These are phyloP conservation scores for Athalia circularis DNA, from an alignment of 2,888 invertebrate species.

Conservation along the genomic window DNA sequence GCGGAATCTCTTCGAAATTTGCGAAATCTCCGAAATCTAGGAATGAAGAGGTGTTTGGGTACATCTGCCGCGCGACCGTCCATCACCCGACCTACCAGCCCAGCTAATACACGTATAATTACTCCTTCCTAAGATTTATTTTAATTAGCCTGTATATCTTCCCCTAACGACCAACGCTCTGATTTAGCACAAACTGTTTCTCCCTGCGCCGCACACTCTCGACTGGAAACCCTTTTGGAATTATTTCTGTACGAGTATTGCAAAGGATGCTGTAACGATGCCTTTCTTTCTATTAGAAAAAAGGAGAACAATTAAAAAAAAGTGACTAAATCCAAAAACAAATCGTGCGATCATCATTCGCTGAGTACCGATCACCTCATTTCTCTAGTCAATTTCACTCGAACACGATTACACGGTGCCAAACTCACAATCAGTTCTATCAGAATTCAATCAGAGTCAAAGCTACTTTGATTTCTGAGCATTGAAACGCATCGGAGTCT, in stretches of 20 bases:
- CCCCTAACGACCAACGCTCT: slow-evolving; percentile 70
- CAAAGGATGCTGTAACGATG: background rate
- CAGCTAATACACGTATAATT: slow-evolving; percentile 74
- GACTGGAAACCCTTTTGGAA: slow-evolving; percentile 35
- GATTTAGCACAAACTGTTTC: slow-evolving; percentile 61
- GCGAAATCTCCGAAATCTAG: slow-evolving; percentile 68
- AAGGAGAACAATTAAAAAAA: too few species aligned
- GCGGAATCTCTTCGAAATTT: slow-evolving; percentile 32
- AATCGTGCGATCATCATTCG: too few species aligned
- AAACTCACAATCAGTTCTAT: background rate
- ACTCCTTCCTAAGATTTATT: slow-evolving; percentile 74
- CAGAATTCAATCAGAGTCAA: background rate
- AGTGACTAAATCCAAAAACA: too few species aligned
- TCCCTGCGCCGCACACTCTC: slow-evolving; percentile 51
- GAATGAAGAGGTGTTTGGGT: slow-evolving; percentile 74
- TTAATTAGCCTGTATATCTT: slow-evolving; percentile 73
- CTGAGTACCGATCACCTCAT: too few species aligned
- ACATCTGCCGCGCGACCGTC: slow-evolving; percentile 73
- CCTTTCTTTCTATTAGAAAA: too few species aligned
- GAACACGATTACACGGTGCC: too few species aligned
- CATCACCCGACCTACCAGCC: slow-evolving; percentile 66
- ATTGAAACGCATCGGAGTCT: too few species aligned
- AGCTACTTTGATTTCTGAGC: too few species aligned
- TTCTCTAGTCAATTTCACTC: too few species aligned
- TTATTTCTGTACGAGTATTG: background rate